A percentile compares a stretch with the other conserved stretches of the same genome.
phyloP scores from a whole-genome alignment of 2,888 invertebrate genomes.

The Pseudanteris insignis region DNA sequence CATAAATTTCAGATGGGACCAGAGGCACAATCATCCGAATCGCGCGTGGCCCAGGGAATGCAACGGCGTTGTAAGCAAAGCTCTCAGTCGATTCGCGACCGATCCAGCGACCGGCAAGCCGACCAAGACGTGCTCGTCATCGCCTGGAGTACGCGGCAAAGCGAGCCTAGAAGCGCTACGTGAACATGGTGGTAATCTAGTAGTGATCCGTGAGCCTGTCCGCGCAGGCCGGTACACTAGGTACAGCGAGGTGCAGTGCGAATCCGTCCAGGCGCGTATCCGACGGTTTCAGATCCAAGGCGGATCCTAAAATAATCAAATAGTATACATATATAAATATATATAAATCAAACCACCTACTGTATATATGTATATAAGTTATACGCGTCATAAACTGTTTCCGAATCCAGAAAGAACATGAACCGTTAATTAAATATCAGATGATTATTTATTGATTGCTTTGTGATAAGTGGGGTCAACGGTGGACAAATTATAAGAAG shows the following conservation, averaged over 20 bases:
- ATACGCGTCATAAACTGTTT: neutral
- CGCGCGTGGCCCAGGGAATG: conserved; percentile 66
- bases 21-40: conserved; percentile 53
- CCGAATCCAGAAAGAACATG: conserved; percentile 21
- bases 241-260: conserved; percentile 68
- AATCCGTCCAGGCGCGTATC: conserved; percentile 67
- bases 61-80: conserved; percentile 66
- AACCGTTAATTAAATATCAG: neutral
- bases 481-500: too few species aligned
- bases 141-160: conserved; percentile 49
- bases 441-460: too few species aligned
- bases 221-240: conserved; percentile 66
- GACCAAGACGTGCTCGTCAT: conserved; percentile 13
- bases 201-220: conserved; percentile 67
- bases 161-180: conserved; percentile 65
- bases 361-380: conserved; percentile 31
- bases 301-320: conserved; percentile 55
- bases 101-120: conserved; percentile 47
- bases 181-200: conserved; percentile 66
- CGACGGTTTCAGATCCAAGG: conserved; percentile 66
- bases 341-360: neutral
- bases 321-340: too few species aligned
- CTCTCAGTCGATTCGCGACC: conserved; percentile 64
- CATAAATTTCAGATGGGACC: conserved; percentile 57
- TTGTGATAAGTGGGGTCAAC: too few species aligned